Base-by-base conservation (phyloP, 2,888 invertebrate species). In the Tenthredo distinguenda region DNA sequence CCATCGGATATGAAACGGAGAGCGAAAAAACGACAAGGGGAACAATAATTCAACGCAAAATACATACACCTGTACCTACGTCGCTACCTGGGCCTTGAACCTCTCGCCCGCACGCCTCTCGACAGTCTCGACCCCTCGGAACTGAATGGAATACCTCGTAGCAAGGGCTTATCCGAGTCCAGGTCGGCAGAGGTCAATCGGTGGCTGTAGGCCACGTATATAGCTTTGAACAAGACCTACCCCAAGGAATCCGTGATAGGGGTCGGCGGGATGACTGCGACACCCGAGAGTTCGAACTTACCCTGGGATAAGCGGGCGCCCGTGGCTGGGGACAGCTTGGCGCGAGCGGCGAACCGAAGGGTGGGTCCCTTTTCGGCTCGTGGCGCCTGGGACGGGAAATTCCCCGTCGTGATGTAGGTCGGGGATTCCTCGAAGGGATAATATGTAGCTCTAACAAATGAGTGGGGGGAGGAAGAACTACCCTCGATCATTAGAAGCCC, bases 201-300 rank as follows among this genome's bases (percentile, higher is more conserved):
- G 18, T 34, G 62, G 37, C 50, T 58, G 40, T 50, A 37, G 71
- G 47, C 58, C 43, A 50, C 83, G 71, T 26, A 15, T 62, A 65
- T 62, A 65, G 82, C 83, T 83, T 86, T 85, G 86, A 72, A 31
- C 83, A 82, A 76, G 85, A 86, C 86, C 83, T 83, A 83, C 85
- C 85, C 62, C 83, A 82, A 86, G 83, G 62, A 55, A 21, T 55
- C 72, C 31, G 71, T 82, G 81, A 72, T 85, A 81, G 74, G 71
- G 84, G 85, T 76, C 55, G 81, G 85, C 58, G 37, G 79, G 65
- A 58, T 81, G 62, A 62, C 81, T 81, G 81, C 81, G 81, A 81
- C 81, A 81, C 50, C 81, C 81, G 81, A 62, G 81, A 81, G 58
- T 62, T 55, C 37, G 34, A 65, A 72, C 71, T 79, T 55, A 68